A percentile compares a stretch with the other conserved stretches of the same genome.
Conservation (phyloP, 1,140 invertebrate species). For the Sesamia nonagrioides region DNA sequence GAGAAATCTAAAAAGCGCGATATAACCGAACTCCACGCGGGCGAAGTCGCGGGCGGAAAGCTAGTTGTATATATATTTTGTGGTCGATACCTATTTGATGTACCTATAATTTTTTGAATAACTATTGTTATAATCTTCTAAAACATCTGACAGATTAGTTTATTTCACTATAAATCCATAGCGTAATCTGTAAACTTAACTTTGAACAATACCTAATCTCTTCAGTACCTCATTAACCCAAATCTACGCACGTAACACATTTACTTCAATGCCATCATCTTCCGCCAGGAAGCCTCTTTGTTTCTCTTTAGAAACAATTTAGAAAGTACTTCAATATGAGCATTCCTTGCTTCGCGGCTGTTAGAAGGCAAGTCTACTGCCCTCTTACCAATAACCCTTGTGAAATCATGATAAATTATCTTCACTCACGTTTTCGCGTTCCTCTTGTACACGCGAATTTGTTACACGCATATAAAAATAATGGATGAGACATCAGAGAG, state of each 20-base stretch:
- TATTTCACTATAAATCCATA: too few relatives aligned
- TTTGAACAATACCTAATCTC: too few relatives aligned
- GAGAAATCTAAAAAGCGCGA: too few relatives aligned
- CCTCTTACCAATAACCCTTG: constrained; percentile 80
- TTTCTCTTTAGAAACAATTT: constrained; percentile 69
- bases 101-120: too few relatives aligned
- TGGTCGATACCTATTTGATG: too few relatives aligned
- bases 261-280: constrained; percentile 47
- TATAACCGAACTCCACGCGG: too few relatives aligned
- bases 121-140: too few relatives aligned
- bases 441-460: constrained; percentile 60
- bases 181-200: too few relatives aligned
- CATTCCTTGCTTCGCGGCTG: constrained; percentile 67
- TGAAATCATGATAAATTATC: constrained; percentile 86
- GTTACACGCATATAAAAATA: constrained; percentile 48
- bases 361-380: constrained; percentile 57
- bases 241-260: constrained; percentile 46
- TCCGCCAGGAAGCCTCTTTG: constrained; percentile 56
- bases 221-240: constrained; percentile 56
- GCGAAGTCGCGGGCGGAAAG: too few relatives aligned
- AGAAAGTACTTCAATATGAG: constrained; percentile 70
- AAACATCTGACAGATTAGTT: too few relatives aligned
- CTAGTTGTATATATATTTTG: too few relatives aligned
- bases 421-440: constrained; percentile 75
- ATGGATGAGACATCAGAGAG: constrained; percentile 60